phyloP scores from a whole-genome alignment of 2,797 vertebrate species.

The Melanotaenia nigrans region DNA sequence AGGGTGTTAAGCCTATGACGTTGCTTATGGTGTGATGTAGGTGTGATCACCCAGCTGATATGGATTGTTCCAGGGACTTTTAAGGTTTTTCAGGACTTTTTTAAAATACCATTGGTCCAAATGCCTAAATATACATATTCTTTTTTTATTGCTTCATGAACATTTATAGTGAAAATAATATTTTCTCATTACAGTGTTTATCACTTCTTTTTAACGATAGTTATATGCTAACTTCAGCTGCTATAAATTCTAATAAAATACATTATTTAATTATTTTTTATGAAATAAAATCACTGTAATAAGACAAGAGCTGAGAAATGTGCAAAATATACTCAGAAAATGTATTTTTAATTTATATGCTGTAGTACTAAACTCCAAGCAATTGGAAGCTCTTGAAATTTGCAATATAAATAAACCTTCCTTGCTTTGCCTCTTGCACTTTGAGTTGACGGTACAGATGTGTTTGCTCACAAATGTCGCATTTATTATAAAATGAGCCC shows the following conservation, averaged over 20 bases:
- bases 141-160: neutral
- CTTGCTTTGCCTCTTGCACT: neutral
- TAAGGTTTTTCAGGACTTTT: neutral
- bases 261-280: neutral
- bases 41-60: slow-evolving; percentile 34
- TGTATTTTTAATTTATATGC: neutral
- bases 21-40: slow-evolving; percentile 39
- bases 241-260: neutral
- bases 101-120: neutral
- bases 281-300: neutral
- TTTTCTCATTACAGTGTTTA: neutral
- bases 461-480: neutral
- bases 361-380: neutral
- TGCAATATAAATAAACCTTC: neutral
- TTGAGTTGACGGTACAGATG: neutral
- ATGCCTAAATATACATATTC: neutral
- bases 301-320: neutral
- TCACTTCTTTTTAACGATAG: neutral
- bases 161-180: neutral
- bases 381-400: neutral
- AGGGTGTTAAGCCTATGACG: slow-evolving; percentile 57
- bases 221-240: neutral
- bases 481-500: neutral
- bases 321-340: neutral
- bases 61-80: neutral